Conservation (phyloP, 2,797 vertebrate species). For the Periophthalmus magnuspinnatus region DNA sequence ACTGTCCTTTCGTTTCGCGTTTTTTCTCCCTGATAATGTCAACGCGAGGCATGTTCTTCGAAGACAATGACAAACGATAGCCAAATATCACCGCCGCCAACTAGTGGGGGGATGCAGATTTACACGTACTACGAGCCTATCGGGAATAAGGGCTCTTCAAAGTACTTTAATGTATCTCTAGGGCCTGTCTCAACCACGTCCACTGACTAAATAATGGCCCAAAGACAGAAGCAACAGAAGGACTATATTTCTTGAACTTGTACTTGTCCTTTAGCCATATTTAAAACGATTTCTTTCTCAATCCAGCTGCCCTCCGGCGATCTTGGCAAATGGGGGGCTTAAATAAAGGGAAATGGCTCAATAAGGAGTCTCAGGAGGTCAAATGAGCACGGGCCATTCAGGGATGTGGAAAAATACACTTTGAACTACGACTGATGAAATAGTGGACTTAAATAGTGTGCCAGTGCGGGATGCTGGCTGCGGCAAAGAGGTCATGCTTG, state of each 20-base stretch:
- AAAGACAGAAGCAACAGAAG: constrained; percentile 41
- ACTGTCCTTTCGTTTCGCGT: constrained; percentile 57
- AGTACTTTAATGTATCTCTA: constrained; percentile 53
- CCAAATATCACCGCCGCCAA: constrained; percentile 66
- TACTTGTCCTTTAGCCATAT: constrained; percentile 33
- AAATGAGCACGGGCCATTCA: constrained; percentile 18
- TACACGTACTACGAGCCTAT: constrained; percentile 56
- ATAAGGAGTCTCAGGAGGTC: constrained; percentile 20
- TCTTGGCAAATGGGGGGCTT: constrained; percentile 22
- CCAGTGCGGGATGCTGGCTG: constrained; percentile 9
- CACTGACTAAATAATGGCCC: constrained; percentile 58
- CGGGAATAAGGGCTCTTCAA: constrained; percentile 57
- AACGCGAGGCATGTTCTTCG: constrained; percentile 33
- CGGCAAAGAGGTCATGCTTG: constrained; percentile 1
- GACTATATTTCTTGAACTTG: constrained; percentile 45
- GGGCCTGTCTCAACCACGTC: constrained; percentile 39
- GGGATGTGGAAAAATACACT: constrained; percentile 23
- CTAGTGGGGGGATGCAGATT: constrained; percentile 59
- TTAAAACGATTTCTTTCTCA: constrained; percentile 16
- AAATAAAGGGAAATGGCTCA: constrained; percentile 43
- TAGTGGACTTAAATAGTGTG: background rate
- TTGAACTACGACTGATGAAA: constrained; percentile 26
- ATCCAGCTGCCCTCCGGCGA: constrained; percentile 33
- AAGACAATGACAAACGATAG: constrained; percentile 65
- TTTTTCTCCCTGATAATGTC: constrained; percentile 41